Evolutionary conservation across 2,797 vertebrate genomes (phyloP).

Genomic region (Tarsius wallacei): DNA sequence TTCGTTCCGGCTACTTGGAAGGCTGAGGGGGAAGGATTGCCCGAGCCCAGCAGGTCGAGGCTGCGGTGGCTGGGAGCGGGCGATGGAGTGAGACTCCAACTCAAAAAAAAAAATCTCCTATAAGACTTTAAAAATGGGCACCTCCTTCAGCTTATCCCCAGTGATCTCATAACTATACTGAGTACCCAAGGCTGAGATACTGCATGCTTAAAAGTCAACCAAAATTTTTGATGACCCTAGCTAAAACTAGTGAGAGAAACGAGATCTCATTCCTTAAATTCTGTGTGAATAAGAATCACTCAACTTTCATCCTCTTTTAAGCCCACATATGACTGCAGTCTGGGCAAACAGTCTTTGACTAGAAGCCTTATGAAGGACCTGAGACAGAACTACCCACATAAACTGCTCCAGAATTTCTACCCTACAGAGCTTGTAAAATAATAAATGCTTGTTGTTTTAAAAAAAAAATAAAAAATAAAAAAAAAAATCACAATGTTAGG

Average conservation of each 20-base stretch:
- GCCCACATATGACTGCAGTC: neutral
- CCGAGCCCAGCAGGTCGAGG: too few relatives aligned
- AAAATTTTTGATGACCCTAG: slow-evolving; percentile 32
- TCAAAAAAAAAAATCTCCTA: neutral
- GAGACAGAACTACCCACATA: neutral
- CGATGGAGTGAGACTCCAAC: too few relatives aligned
- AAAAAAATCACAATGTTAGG: neutral
- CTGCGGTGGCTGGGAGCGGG: too few relatives aligned
- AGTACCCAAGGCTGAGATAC: neutral
- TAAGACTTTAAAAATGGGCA: slow-evolving; percentile 41
- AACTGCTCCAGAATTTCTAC: too few relatives aligned
- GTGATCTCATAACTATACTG: neutral
- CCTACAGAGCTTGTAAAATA: neutral
- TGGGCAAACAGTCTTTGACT: too few relatives aligned
- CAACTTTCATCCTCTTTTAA: neutral
- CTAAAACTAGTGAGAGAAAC: slow-evolving; percentile 34
- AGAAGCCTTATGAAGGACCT: too few relatives aligned
- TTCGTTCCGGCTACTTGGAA: too few relatives aligned
- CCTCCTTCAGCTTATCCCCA: neutral
- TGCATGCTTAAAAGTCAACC: neutral
- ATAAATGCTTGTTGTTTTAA: neutral
- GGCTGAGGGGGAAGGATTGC: too few relatives aligned
- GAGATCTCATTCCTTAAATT: slow-evolving; percentile 8
- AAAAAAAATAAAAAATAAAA: too few relatives aligned
- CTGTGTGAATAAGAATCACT: slow-evolving; percentile 15